These are phyloP conservation scores for Drosophila borealis DNA, from an alignment of 2,888 invertebrate species.

Conservation along the genomic window DNA sequence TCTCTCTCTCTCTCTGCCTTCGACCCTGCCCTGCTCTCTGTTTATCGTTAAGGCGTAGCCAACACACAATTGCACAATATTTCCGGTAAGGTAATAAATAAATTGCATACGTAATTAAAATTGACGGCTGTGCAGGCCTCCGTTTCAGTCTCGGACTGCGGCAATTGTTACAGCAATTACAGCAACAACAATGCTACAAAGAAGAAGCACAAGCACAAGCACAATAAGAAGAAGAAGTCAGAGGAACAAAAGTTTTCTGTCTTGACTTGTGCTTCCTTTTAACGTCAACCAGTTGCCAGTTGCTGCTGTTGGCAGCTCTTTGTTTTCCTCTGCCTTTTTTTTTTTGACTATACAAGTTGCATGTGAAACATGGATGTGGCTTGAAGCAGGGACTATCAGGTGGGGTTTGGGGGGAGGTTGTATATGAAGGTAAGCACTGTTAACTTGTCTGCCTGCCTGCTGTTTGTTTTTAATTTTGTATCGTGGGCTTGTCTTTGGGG, in stretches of 20 bases:
- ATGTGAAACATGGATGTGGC: constrained; percentile 71
- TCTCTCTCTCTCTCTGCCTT: not conserved
- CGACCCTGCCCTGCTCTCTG: not conserved
- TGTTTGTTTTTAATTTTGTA: constrained; percentile 75
- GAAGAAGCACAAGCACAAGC: constrained; percentile 6
- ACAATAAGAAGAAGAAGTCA: constrained; percentile 4
- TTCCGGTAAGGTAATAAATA: constrained; percentile 80
- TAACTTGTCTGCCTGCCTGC: constrained; percentile 51
- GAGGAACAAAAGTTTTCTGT: constrained; percentile 69
- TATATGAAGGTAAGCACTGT: constrained; percentile 51
- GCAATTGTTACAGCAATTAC: constrained; percentile 70
- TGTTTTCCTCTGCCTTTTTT: constrained; percentile 16
- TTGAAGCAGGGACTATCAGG: constrained; percentile 4
- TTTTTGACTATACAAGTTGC: constrained; percentile 56
- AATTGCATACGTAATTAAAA: constrained; percentile 82
- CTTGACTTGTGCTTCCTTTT: constrained; percentile 78
- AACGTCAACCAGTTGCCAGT: constrained; percentile 74
- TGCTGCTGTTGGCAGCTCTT: constrained; percentile 52
- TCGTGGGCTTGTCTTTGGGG: constrained; percentile 54
- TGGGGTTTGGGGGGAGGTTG: not conserved
- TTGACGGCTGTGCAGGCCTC: constrained; percentile 74
- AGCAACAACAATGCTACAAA: constrained; percentile 48
- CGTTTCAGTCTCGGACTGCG: constrained; percentile 24
- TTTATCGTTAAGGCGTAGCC: constrained; percentile 39
- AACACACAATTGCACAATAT: constrained; percentile 77